Evolutionary conservation across 2,888 invertebrate genomes (phyloP), one percentile per base, ranked within the genome.

Genomic region (Octonoba sinensis): DNA sequence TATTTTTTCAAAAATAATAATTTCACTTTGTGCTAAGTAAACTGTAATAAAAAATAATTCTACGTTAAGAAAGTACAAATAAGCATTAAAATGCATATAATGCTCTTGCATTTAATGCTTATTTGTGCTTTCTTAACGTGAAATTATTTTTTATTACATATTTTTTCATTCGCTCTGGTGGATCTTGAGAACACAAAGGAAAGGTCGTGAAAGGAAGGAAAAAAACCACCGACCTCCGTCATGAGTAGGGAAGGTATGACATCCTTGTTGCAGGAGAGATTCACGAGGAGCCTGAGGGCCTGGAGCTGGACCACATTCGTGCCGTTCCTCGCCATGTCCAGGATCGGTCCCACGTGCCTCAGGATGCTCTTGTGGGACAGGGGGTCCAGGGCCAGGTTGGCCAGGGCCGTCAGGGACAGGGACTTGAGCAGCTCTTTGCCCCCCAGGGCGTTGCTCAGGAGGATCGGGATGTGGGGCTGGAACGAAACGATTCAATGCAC

Each of bases 231-330:
- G 87, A 91, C 91, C 90, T 91, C 90, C 57, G 91, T 91, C 81
- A 91, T 91, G 65, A 91, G 87, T 51, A 92, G 87, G 85, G 90
- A 90, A 11, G 91, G 91, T 62, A 91, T 90, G 89, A 91, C 90
- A 82, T 90, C 90, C 83, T 90, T 88, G 87, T 91, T 91, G 83
- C 91, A 90, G 13, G 91, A 91, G 6, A 92, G 87, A 87, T 92
- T 92, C 72, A 91, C 91, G 57, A 92, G 88, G 46, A 92, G 88
- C 85, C 91, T 90, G 22, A 91, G 87, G 1, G 91, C 89, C 85
- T 91, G 91, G 20, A 91, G 87, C 84, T 89, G 89, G 22, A 90
- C 87, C 20, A 88, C 88, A 8, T 87, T 86, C 67, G 87, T 88
- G 16, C 87, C 87, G 62, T 86, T 87, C 84, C 90, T 90, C 47